Evolutionary conservation across 2,888 invertebrate genomes (phyloP), one percentile per base, ranked within the genome.

Genomic region (Quadroppia sp.): DNA sequence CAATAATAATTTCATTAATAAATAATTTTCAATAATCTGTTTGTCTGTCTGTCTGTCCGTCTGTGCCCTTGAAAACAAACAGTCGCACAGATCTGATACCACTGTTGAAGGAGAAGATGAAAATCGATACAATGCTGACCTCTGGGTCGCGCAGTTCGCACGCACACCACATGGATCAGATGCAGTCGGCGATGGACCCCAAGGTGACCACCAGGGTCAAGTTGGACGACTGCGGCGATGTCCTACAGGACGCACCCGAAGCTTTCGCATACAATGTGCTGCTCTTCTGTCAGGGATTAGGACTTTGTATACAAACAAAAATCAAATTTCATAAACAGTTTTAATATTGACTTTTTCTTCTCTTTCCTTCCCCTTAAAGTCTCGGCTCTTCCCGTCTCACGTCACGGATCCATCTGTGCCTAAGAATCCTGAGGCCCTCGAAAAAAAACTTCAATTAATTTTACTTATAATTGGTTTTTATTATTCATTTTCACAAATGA

Each of bases 221-320:
- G 82, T 88, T 94, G 76, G 92, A 93, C 80, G 87, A 89, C 76
- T 90, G 89, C 69, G 92, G 92, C n/a, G 92, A 93, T 83, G 92
- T 92, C 7, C 85, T 94, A 76, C 87, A 89, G 77, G 93, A 94
- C 84, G 88, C 90, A 81, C 77, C 78, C n/a, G 78, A 78, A 61
- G 76, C 76, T 64, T 76, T 78, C 36, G 75, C 77, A 17, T 76
- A 78, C 72, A 75, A 77, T 73, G 59, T 78, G 48, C 76, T 78
- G 13, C 64, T 78, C 28, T 78, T 78, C 61, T 78, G 77, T 25
- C 77, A 78, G 77, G 78, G 78, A 50, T 76, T 78, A 61, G 78
- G 78, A 70, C 76, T 76, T 36, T 36, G 36, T 36, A 36, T 11
- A 36, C 36, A 36, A 36, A 36, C 11, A 4, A 4, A 36, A 36